Evolutionary conservation across 2,888 invertebrate species (phyloP), one percentile per base, ranked within the genome.

Genomic region (Drosophila prolongata): DNA sequence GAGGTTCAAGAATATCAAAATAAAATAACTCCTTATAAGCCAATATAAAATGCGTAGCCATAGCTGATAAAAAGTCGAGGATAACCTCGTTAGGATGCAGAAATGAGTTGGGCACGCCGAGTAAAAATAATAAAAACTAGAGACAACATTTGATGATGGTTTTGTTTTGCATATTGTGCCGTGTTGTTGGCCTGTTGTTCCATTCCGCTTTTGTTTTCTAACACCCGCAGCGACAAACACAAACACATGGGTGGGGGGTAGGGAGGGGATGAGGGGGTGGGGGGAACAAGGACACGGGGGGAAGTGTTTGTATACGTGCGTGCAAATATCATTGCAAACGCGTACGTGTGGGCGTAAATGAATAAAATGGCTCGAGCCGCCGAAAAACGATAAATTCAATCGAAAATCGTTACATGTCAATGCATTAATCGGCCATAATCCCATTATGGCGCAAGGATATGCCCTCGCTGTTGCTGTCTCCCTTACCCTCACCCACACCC

Each of bases 391-490:
- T 90, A 91, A 92, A 92, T 92, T 92, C 92, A 92, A 92, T 90
- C 92, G 92, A 90, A 91, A 92, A 91, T 91, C 92, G 92, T 92
- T 92, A 91, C 92, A 92, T 92, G 92, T 92, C 92, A 92, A 91
- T 92, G 92, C 92, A 91, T 92, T 92, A 92, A 92, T 92, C 92
- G 91, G 87, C 89, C 91, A 91, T 92, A 92, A 92, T 92, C 92
- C 92, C 92, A 92, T 92, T 92, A 92, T 82, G 90, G 85, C 82
- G 79, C 89, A 89, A 87, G 91, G 90, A 90, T 91, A 90, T 89
- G 83, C 80, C 59, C 64, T 35, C 58, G 35, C 43, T 13, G 37
- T 9, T 61, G 14, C 43, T 14, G 40, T 8, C 47, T 2, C 49
- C 14, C 56, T 44, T 1, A 16, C 53, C 38, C 72, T 73, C n/a